A percentile compares a stretch with the other conserved stretches of the same genome.
These are phyloP conservation scores for Pheosia gnoma DNA, from an alignment of 2,888 invertebrate genomes.

Conservation along the genomic window DNA sequence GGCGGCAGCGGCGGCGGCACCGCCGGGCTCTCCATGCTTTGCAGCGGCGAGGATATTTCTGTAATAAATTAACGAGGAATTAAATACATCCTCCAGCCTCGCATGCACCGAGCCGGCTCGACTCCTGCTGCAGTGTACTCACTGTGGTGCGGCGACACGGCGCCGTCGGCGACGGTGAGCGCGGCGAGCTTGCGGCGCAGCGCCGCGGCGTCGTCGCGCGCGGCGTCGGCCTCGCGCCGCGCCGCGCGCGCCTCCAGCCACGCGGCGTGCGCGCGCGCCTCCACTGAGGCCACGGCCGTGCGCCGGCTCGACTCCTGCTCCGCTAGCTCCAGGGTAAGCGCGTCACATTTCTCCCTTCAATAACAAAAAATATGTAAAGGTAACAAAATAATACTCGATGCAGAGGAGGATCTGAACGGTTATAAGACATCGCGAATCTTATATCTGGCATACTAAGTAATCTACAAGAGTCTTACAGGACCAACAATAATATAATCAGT, in stretches of 20 bases:
- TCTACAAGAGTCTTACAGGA: no score
- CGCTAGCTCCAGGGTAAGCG: constrained; percentile 92
- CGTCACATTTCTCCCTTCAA: constrained; percentile 85
- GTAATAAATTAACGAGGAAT: constrained; percentile 17
- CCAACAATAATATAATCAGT: no score
- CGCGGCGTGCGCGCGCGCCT: constrained; percentile 93
- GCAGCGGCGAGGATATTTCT: constrained; percentile 84
- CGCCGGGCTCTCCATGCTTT: constrained; percentile 36
- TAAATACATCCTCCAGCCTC: no score
- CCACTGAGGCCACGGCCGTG: constrained; percentile 89
- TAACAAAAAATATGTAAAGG: no score
- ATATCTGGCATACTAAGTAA: no score
- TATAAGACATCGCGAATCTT: no score
- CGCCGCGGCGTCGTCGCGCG: constrained; percentile 68
- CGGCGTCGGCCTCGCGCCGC: constrained; percentile 92
- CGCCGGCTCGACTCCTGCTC: constrained; percentile 89
- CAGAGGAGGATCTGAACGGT: no score
- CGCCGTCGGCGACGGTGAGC: constrained; percentile 51
- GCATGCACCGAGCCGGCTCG: no score
- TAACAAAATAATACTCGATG: no score
- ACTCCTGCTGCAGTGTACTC: constrained; percentile 17
- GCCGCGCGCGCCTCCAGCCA: constrained; percentile 93
- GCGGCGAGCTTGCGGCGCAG: constrained; percentile 66
- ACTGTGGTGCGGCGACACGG: constrained; percentile 63
- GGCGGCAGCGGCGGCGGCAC: constrained; percentile 84